Conservation (phyloP, 2,888 invertebrate genomes). For the Myopa tessellatipennis region DNA sequence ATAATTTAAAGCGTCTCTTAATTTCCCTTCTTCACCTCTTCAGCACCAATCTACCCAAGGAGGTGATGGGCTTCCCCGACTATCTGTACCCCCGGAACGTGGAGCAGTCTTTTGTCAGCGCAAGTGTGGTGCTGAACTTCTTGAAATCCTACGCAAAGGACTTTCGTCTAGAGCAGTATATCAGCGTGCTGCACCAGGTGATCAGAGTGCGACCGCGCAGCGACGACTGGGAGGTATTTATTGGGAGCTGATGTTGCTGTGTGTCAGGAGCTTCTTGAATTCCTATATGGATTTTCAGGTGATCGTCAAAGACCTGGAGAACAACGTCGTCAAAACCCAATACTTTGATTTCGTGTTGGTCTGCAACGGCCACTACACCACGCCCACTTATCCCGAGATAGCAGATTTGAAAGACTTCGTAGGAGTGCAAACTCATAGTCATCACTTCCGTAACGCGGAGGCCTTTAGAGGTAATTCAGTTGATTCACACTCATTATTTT, state of each 20-base stretch:
- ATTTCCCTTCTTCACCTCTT: neutral
- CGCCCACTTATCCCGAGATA: slow-evolving; percentile 79
- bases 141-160: slow-evolving; percentile 78
- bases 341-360: slow-evolving; percentile 83
- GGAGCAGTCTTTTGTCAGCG: slow-evolving; percentile 79
- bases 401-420: slow-evolving; percentile 75
- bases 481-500: neutral
- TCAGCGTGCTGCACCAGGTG: slow-evolving; percentile 74
- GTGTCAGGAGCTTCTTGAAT: neutral
- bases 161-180: slow-evolving; percentile 74
- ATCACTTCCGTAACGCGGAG: slow-evolving; percentile 83
- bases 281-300: slow-evolving; percentile 51
- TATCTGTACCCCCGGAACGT: slow-evolving; percentile 76
- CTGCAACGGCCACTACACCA: slow-evolving; percentile 88
- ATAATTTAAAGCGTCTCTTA: neutral
- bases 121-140: slow-evolving; percentile 80
- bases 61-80: slow-evolving; percentile 92
- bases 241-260: neutral
- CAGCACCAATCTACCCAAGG: slow-evolving; percentile 94
- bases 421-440: slow-evolving; percentile 79
- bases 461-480: slow-evolving; percentile 70
- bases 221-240: slow-evolving; percentile 74
- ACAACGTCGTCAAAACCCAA: slow-evolving; percentile 68
- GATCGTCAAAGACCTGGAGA: slow-evolving; percentile 58
- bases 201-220: slow-evolving; percentile 71